Evolutionary conservation across 2,797 vertebrate genomes (phyloP).

Genomic region (Acipenser oxyrinchus): DNA sequence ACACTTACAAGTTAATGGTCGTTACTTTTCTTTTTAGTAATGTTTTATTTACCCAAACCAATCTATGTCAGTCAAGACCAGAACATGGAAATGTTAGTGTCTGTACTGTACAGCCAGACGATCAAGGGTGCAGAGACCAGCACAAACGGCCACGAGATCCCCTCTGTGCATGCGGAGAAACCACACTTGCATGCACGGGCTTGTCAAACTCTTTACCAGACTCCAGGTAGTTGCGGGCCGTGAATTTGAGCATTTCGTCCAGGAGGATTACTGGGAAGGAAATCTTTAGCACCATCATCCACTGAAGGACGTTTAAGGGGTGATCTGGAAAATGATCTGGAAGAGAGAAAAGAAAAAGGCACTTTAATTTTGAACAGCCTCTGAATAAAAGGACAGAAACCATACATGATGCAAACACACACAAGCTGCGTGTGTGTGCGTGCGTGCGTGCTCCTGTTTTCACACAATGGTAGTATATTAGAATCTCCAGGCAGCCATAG

Average conservation of each 20-base stretch:
- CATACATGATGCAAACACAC: not conserved
- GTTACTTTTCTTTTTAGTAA: not conserved
- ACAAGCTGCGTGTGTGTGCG: not conserved
- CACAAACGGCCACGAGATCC: conserved; percentile 98
- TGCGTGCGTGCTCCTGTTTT: not conserved
- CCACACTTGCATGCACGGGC: conserved; percentile 60
- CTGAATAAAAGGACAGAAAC: not conserved
- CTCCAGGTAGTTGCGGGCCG: conserved; percentile 94
- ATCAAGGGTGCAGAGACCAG: conserved; percentile 81
- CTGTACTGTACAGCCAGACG: conserved; percentile 97
- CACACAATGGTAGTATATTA: not conserved
- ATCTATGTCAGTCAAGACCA: conserved; percentile 93
- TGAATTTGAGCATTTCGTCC: conserved; percentile 92
- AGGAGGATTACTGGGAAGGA: conserved; percentile 92
- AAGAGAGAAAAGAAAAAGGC: conserved; percentile 7
- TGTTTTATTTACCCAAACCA: conserved; percentile 26
- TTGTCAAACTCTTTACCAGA: conserved; percentile 90
- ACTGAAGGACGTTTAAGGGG: conserved; percentile 87
- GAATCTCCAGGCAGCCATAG: too few relatives aligned
- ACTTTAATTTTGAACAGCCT: not conserved
- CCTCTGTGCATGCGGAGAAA: conserved; percentile 84
- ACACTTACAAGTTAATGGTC: conserved; percentile 11
- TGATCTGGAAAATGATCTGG: conserved; percentile 98
- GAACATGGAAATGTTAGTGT: conserved; percentile 99
- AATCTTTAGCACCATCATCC: conserved; percentile 97